Evolutionary conservation across 1,140 invertebrate species (phyloP).

Genomic region (Diorhabda elongata): DNA sequence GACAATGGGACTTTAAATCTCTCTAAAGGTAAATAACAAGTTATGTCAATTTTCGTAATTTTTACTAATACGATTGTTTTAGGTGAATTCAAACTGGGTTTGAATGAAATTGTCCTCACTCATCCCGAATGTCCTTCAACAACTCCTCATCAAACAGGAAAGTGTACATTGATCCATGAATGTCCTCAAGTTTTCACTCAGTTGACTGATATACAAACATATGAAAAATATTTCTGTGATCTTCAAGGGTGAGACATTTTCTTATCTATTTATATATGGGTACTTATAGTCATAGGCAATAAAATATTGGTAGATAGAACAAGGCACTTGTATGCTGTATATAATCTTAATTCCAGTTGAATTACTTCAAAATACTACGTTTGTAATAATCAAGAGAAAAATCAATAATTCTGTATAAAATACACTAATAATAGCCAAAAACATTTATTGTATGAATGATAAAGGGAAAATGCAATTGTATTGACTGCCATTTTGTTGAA

Average conservation of each 20-base stretch:
- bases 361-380: no score
- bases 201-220: constrained; percentile 27
- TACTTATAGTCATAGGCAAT: no score
- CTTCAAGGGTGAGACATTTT: constrained; percentile 24
- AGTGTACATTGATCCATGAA: constrained; percentile 33
- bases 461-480: no score
- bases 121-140: constrained; percentile 25
- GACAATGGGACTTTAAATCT: constrained; percentile 27
- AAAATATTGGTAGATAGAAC: no score
- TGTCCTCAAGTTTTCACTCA: constrained; percentile 27
- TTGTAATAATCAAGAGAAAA: no score
- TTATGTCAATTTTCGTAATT: background rate
- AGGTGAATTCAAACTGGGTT: constrained; percentile 33
- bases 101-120: constrained; percentile 27
- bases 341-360: no score
- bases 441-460: no score
- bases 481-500: no score
- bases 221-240: constrained; percentile 31
- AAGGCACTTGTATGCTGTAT: no score
- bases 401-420: no score
- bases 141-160: constrained; percentile 25
- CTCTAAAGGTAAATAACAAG: constrained; percentile 13
- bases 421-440: no score
- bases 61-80: constrained; percentile 7
- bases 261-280: no score